These are phyloP conservation scores for Dicerorhinus sumatrensis DNA, from an alignment of 2,113 vertebrate species.

Conservation along the genomic window DNA sequence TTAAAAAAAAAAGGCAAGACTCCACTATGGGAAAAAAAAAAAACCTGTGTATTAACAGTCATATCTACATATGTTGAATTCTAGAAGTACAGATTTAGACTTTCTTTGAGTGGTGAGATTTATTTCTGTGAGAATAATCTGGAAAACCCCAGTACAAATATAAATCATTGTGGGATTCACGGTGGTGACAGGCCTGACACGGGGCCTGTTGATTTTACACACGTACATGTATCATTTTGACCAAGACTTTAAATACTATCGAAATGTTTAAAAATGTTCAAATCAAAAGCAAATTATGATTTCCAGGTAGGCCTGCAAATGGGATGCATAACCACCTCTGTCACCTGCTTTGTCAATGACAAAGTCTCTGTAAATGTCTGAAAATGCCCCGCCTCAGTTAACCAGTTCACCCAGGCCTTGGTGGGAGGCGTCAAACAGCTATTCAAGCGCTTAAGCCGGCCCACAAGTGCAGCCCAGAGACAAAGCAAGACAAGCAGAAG, in stretches of 20 bases:
- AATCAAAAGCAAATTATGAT: constrained; percentile 4
- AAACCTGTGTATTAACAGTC: not conserved
- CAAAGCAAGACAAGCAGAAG: not conserved
- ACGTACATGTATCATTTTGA: not conserved
- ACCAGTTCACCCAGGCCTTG: not conserved
- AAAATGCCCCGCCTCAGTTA: not conserved
- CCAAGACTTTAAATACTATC: not conserved
- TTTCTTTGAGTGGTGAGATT: not conserved
- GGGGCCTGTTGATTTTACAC: not conserved
- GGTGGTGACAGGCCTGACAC: not conserved
- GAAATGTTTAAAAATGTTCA: constrained; percentile 30
- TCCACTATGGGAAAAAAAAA: not conserved
- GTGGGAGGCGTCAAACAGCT: not conserved
- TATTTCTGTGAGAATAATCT: not conserved
- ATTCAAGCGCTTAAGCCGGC: not conserved
- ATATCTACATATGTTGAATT: not conserved
- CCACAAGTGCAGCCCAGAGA: not conserved
- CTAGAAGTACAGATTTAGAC: not conserved
- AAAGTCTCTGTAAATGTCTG: not conserved
- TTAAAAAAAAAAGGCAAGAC: not conserved
- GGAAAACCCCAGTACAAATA: not conserved
- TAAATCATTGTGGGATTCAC: not conserved
- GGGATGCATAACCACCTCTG: not conserved
- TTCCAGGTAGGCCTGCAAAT: not conserved
- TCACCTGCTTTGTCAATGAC: not conserved